These are phyloP conservation scores for Hermetia illucens DNA, from an alignment of 1,140 invertebrate genomes.

Conservation along the genomic window DNA sequence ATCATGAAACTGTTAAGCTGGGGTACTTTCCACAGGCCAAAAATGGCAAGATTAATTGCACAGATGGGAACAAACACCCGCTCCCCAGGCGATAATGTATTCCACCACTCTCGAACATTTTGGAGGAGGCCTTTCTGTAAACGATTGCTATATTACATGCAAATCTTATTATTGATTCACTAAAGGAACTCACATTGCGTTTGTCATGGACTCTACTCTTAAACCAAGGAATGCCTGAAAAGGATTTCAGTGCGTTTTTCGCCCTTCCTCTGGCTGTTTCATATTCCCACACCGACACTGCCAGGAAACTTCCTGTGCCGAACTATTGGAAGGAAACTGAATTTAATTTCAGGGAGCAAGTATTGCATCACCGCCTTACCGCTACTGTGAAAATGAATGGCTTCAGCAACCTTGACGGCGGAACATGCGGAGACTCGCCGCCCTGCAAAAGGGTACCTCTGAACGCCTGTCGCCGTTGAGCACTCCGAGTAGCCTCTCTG, in stretches of 20 bases:
- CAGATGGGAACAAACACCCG: conserved; percentile 69
- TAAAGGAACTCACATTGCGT: conserved; percentile 21
- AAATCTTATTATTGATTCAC: conserved; percentile 7
- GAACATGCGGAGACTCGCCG: no score
- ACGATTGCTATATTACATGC: conserved; percentile 7
- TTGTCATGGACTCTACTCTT: conserved; percentile 30
- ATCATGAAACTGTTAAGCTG: conserved; percentile 59
- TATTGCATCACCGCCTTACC: conserved; percentile 34
- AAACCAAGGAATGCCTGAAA: conserved; percentile 33
- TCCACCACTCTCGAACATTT: conserved; percentile 59
- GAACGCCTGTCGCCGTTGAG: no score
- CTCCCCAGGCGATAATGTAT: conserved; percentile 52
- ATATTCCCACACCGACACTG: conserved; percentile 77
- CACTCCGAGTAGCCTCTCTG: no score
- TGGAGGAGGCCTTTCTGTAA: conserved; percentile 38
- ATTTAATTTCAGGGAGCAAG: conserved; percentile 7
- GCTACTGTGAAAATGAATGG: conserved; percentile 52
- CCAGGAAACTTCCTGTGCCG: conserved; percentile 52
- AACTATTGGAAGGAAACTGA: conserved; percentile 30
- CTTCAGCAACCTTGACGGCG: conserved; percentile 39
- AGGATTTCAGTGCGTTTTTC: conserved; percentile 38
- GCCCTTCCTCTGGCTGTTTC: conserved; percentile 58
- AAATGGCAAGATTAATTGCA: conserved; percentile 64
- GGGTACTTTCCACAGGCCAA: conserved; percentile 68
- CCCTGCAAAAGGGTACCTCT: no score